Evolutionary conservation across 2,113 vertebrate species (phyloP), one percentile per base, ranked within the genome.

Genomic region (Nesoenas mayeri): DNA sequence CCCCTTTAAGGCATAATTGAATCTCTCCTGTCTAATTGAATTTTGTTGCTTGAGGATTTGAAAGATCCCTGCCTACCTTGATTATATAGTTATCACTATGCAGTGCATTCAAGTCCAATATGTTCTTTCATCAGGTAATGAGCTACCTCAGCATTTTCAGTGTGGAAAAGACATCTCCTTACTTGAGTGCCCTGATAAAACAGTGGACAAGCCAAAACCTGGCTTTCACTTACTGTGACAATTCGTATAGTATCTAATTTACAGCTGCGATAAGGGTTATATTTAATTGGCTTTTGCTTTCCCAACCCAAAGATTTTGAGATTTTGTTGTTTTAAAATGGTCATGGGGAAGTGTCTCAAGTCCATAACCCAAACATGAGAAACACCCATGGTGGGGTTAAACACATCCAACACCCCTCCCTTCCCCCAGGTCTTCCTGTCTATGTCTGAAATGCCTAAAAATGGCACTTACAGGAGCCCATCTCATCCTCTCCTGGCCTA

Each of bases 271-370:
- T n/a, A 28, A 62, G 67, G 51, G 10, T 50, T 38, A 5, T 47
- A 29, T 47, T 91, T 60, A 62, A 71, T 26, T 67, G 17, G 12
- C 31, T 77, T 75, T 66, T 58, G 10, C 13, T 61, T 77, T 58
- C 26, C 47, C 11, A 73, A 11, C 56, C 4, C 6, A 5, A 69
- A 82, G 62, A 22, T 48, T 50, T 69, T 21, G 34, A 57, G 61
- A 7, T 47, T 47, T 15, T n/a, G 40, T 40, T 40, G 40, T 60
- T 80, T 92, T 21, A 36, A 26, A 34, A 40, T 18, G 11, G 12
- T 38, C 44, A 2, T 1, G 1, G 72, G 51, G 48, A 61, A 64
- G 32, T 18, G 21, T n/a, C 60, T 84, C 32, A 7, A 0, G 0
- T 56, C 19, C 1, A 3, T 14, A 19, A 3, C 12, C 26, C 54